phyloP scores from a whole-genome alignment of 2,888 invertebrate genomes.

The Nephrotoma guestfalica region DNA sequence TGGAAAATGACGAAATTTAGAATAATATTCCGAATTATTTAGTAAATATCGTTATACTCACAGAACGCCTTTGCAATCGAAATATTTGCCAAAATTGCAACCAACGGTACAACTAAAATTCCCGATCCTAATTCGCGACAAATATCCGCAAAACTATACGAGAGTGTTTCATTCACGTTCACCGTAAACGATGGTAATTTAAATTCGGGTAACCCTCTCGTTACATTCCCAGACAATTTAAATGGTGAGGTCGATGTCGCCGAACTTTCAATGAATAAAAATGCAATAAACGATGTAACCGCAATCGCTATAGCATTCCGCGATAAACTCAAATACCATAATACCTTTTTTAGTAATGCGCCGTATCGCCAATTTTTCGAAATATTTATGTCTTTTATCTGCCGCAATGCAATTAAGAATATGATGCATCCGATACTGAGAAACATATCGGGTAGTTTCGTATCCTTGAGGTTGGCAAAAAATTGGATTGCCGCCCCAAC shows the following conservation, averaged over 20 bases:
- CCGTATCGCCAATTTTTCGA: constrained; percentile 18
- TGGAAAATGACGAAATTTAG: constrained; percentile 19
- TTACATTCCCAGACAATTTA: constrained; percentile 45
- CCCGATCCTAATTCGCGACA: constrained; percentile 57
- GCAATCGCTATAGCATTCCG: constrained; percentile 67
- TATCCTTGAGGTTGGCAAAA: constrained; percentile 33
- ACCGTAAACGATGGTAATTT: constrained; percentile 52
- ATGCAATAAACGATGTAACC: constrained; percentile 45
- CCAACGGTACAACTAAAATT: constrained; percentile 64
- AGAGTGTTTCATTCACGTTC: constrained; percentile 35
- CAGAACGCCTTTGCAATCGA: constrained; percentile 92
- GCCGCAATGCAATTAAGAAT: constrained; percentile 40
- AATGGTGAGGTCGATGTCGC: constrained; percentile 41
- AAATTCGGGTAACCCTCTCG: constrained; percentile 53
- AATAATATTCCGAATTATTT: background rate
- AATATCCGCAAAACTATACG: constrained; percentile 50
- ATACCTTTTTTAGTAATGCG: constrained; percentile 34
- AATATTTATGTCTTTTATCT: constrained; percentile 32
- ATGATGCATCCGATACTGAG: constrained; percentile 51
- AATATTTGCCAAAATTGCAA: constrained; percentile 80
- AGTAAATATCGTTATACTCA: constrained; percentile 33
- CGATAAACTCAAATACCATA: constrained; percentile 63
- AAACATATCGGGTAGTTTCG: constrained; percentile 44
- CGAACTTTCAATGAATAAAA: constrained; percentile 25
- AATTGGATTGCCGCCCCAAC: constrained; percentile 41